Evolutionary conservation across 2,113 vertebrate genomes (phyloP).

Genomic region (Ginglymostoma cirratum): DNA sequence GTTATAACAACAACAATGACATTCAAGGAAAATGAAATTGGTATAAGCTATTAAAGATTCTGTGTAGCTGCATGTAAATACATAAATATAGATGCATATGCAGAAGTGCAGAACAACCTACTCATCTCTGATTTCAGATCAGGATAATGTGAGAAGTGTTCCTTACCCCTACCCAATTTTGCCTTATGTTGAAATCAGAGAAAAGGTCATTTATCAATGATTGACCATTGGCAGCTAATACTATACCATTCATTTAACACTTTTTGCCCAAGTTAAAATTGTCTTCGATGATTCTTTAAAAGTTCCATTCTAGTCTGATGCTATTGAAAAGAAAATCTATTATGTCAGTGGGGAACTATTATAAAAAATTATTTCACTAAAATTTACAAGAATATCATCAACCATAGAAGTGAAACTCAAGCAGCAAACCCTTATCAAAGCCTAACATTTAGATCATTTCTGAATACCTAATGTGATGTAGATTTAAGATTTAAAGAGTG

Average conservation of each 20-base stretch:
- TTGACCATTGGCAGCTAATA: background rate
- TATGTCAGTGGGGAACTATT: background rate
- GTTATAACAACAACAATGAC: background rate
- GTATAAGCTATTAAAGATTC: background rate
- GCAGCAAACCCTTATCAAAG: background rate
- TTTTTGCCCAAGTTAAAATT: background rate
- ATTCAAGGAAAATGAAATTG: background rate
- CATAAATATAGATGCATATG: background rate
- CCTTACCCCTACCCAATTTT: background rate
- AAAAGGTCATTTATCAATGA: background rate
- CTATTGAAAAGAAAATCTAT: background rate
- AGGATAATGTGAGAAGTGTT: background rate
- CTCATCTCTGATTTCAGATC: background rate
- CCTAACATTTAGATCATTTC: background rate
- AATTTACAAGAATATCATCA: background rate
- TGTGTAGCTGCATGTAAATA: background rate
- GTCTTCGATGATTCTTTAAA: background rate
- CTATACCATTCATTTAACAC: background rate
- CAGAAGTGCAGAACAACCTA: background rate
- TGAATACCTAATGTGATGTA: background rate
- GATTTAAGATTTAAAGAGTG: background rate
- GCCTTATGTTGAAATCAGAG: background rate
- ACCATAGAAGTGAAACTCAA: background rate
- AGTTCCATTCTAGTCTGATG: background rate
- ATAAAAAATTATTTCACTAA: background rate